A percentile compares a stretch with the other conserved stretches of the same genome.
Evolutionary conservation across 2,113 vertebrate species (phyloP).

Genomic region (Spea bombifrons): DNA sequence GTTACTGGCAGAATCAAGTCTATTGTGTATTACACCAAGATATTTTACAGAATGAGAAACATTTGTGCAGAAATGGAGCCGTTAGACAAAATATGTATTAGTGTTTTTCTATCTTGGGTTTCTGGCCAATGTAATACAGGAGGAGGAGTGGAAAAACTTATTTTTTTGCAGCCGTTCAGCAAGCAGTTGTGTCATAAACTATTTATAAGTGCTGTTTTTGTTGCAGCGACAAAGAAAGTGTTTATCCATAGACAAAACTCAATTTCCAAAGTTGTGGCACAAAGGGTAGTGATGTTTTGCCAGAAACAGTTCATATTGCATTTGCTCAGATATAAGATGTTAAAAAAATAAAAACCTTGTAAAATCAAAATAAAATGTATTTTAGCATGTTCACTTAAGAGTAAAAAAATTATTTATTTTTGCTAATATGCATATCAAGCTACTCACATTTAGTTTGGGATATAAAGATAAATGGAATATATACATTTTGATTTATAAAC

Average conservation of each 20-base stretch:
- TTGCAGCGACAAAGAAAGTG: conserved; percentile 56
- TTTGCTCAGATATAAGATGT: background rate
- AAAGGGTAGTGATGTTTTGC: conserved; percentile 55
- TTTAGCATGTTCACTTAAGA: background rate
- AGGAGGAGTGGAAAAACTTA: background rate
- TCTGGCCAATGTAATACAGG: conserved; percentile 49
- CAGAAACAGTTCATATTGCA: conserved; percentile 48
- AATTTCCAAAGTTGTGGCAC: conserved; percentile 51
- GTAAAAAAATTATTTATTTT: too few relatives aligned
- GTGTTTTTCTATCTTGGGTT: conserved; percentile 16
- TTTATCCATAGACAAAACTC: conserved; percentile 65
- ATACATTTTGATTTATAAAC: too few relatives aligned
- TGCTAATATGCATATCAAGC: too few relatives aligned
- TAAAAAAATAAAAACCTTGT: background rate
- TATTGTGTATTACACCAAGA: conserved; percentile 72
- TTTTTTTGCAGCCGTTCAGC: conserved; percentile 58
- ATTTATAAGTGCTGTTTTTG: conserved; percentile 60
- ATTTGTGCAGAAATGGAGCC: conserved; percentile 60
- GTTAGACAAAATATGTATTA: conserved; percentile 33
- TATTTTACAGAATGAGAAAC: conserved; percentile 70
- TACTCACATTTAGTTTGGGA: too few relatives aligned
- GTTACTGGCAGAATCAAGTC: conserved; percentile 58
- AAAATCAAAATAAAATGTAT: background rate
- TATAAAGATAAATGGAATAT: too few relatives aligned
- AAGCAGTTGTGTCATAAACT: conserved; percentile 62